Evolutionary conservation across 2,113 vertebrate genomes (phyloP).

Genomic region (Felis chaus): DNA sequence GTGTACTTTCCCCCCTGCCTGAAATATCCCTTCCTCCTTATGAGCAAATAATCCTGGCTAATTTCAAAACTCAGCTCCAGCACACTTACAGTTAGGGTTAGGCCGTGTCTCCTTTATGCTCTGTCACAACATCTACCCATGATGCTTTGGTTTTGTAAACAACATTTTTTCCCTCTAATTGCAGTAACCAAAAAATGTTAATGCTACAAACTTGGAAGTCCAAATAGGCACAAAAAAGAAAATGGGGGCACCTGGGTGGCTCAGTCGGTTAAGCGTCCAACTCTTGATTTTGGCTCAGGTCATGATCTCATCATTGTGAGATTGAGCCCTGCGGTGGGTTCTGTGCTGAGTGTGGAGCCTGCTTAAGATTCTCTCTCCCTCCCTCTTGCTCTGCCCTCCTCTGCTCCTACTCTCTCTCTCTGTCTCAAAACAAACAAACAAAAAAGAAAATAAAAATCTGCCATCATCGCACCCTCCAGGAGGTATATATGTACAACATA

Average conservation of each 20-base stretch:
- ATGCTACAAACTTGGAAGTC: not conserved
- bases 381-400: too few relatives aligned
- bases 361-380: too few relatives aligned
- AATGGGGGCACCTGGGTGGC: too few relatives aligned
- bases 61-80: not conserved
- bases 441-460: not conserved
- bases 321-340: too few relatives aligned
- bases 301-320: too few relatives aligned
- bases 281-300: too few relatives aligned
- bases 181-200: not conserved
- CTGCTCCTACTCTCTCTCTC: too few relatives aligned
- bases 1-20: not conserved
- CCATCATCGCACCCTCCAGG: not conserved
- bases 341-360: too few relatives aligned
- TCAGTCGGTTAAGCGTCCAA: too few relatives aligned
- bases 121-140: not conserved
- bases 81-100: not conserved
- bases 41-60: not conserved
- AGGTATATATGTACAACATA: not conserved
- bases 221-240: not conserved
- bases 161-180: not conserved
- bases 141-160: not conserved
- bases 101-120: not conserved
- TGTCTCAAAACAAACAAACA: too few relatives aligned
- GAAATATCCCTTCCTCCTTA: not conserved